phyloP scores from a whole-genome alignment of 2,797 vertebrate species.

The Phyllotis vaccarum region DNA sequence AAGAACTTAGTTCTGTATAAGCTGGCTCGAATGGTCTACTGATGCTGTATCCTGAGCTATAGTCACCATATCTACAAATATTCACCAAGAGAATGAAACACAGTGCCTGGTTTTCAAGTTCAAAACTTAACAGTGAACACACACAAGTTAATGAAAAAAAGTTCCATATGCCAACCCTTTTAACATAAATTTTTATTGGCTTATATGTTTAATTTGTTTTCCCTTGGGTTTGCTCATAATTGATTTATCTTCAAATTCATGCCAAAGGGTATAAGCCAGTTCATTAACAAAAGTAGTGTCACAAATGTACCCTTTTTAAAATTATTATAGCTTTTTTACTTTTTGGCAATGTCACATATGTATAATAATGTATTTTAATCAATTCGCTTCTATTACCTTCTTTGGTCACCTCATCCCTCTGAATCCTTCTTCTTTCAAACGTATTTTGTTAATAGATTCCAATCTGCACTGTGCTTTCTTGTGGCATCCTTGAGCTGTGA shows the following conservation, averaged over 20 bases:
- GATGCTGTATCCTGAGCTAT: slow-evolving; percentile 88
- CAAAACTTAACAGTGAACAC: slow-evolving; percentile 92
- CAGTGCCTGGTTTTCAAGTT: slow-evolving; percentile 93
- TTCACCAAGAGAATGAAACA: slow-evolving; percentile 91
- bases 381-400: background rate
- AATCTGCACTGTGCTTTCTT: slow-evolving; percentile 90
- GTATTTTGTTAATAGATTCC: slow-evolving; percentile 87
- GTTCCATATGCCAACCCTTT: slow-evolving; percentile 94
- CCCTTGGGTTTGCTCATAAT: background rate
- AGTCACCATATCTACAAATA: slow-evolving; percentile 91
- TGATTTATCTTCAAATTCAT: background rate
- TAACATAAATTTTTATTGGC: background rate
- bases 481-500: slow-evolving; percentile 89
- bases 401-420: background rate
- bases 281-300: background rate
- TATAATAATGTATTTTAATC: background rate
- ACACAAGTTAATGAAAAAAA: slow-evolving; percentile 90
- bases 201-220: background rate
- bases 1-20: slow-evolving; percentile 92
- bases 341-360: background rate
- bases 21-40: slow-evolving; percentile 89
- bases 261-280: too few relatives aligned
- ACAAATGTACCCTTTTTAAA: background rate
- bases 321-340: background rate
- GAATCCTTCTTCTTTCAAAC: background rate